Evolutionary conservation across 2,113 vertebrate genomes (phyloP).

Genomic region (Nesoenas mayeri): DNA sequence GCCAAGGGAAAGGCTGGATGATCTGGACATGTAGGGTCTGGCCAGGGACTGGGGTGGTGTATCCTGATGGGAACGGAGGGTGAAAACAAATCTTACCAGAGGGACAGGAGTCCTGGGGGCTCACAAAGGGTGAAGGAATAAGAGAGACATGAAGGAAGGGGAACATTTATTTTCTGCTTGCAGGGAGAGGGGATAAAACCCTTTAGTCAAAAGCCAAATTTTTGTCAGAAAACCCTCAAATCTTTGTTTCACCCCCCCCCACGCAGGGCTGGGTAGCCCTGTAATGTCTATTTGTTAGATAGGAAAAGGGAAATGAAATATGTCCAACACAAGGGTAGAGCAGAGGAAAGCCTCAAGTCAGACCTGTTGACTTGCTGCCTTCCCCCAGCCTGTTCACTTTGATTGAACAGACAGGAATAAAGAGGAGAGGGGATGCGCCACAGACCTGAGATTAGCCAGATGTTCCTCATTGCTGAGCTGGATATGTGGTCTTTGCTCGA

Average conservation of each 20-base stretch:
- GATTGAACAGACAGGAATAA: not conserved
- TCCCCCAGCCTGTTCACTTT: not conserved
- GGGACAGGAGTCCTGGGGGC: not conserved
- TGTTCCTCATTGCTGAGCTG: not conserved
- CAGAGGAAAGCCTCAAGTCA: not conserved
- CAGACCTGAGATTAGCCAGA: not conserved
- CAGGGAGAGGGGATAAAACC: not conserved
- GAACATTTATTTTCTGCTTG: not conserved
- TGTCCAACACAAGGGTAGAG: no score
- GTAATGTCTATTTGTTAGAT: not conserved
- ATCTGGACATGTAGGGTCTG: accelerated
- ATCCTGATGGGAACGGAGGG: not conserved
- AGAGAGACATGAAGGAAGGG: not conserved
- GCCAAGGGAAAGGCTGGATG: not conserved
- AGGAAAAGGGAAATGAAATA: not conserved
- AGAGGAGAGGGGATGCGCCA: not conserved
- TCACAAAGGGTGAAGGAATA: not conserved
- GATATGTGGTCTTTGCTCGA: not conserved
- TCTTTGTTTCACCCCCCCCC: not conserved
- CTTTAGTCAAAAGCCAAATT: not conserved
- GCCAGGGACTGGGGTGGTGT: not conserved
- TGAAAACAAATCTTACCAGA: not conserved
- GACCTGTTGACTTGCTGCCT: no score
- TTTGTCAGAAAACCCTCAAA: not conserved
- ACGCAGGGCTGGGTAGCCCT: not conserved